Percentiles rank a stretch among this genome's conserved stretches.
These are phyloP conservation scores for Ptychochromis oligacanthus DNA, from an alignment of 2,113 vertebrate species.

Conservation along the genomic window DNA sequence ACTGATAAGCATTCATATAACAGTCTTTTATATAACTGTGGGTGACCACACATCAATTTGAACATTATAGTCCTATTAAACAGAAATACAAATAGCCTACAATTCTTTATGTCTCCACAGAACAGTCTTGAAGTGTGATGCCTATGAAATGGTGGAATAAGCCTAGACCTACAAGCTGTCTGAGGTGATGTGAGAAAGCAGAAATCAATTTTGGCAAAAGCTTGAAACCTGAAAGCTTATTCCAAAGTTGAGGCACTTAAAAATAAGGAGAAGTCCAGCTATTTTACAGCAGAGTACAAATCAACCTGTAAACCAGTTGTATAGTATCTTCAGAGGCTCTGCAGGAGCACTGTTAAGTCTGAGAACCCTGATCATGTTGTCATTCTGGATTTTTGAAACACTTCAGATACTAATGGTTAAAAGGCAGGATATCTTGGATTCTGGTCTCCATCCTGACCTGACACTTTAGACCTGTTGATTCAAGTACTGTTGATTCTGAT, in stretches of 20 bases:
- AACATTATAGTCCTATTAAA: slow-evolving; percentile 5
- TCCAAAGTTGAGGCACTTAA: not conserved
- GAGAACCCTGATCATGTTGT: not conserved
- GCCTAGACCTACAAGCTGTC: not conserved
- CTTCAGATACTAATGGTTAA: no score
- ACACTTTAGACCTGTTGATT: no score
- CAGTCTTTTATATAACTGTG: slow-evolving; percentile 17
- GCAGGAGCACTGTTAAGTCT: not conserved
- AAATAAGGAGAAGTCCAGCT: not conserved
- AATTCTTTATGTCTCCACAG: not conserved
- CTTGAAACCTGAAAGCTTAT: not conserved
- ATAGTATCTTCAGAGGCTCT: not conserved
- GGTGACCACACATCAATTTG: not conserved
- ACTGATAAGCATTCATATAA: no score
- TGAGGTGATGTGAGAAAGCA: not conserved
- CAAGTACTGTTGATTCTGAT: no score
- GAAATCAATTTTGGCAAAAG: not conserved
- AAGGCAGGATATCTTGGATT: no score
- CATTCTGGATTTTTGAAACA: no score
- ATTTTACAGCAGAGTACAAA: not conserved
- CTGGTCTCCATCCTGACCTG: no score
- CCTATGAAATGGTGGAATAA: not conserved
- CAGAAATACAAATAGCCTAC: not conserved
- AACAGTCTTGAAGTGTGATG: not conserved
- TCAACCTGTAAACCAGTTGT: not conserved